These are phyloP conservation scores for Strix uralensis DNA, from an alignment of 2,113 vertebrate species.

Conservation along the genomic window DNA sequence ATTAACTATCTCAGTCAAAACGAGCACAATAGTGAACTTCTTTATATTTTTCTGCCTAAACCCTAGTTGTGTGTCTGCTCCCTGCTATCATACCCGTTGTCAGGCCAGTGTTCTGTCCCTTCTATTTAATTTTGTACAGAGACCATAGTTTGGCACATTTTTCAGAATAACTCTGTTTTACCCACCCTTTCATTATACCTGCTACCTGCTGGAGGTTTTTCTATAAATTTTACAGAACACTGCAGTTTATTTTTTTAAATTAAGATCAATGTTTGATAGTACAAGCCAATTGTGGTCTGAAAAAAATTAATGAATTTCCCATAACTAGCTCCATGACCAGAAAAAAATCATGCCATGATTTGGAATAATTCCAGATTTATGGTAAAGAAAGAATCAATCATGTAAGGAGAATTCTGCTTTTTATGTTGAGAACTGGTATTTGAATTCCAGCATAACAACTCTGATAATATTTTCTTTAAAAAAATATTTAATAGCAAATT, in stretches of 20 bases:
- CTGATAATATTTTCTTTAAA: neutral
- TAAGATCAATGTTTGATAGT: neutral
- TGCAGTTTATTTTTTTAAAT: neutral
- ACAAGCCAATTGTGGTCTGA: neutral
- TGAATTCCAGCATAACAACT: neutral
- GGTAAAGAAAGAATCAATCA: neutral
- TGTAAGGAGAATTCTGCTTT: neutral
- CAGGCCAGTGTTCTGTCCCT: neutral
- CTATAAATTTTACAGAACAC: neutral
- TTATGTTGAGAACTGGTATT: neutral
- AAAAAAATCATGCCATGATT: neutral
- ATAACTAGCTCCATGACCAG: neutral
- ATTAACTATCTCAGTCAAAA: too few relatives aligned
- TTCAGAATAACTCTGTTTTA: neutral
- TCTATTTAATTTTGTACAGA: neutral
- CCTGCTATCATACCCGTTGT: neutral
- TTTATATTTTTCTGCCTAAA: neutral
- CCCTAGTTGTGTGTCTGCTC: neutral
- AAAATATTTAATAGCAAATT: neutral
- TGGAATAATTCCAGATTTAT: neutral
- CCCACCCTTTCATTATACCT: neutral
- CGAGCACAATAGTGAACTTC: too few relatives aligned
- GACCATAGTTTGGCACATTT: neutral
- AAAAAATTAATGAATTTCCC: neutral
- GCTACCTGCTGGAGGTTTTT: neutral